A percentile compares a stretch with the other conserved stretches of the same genome.
Evolutionary conservation across 2,113 vertebrate species (phyloP).

Genomic region (Crotalus viridis): DNA sequence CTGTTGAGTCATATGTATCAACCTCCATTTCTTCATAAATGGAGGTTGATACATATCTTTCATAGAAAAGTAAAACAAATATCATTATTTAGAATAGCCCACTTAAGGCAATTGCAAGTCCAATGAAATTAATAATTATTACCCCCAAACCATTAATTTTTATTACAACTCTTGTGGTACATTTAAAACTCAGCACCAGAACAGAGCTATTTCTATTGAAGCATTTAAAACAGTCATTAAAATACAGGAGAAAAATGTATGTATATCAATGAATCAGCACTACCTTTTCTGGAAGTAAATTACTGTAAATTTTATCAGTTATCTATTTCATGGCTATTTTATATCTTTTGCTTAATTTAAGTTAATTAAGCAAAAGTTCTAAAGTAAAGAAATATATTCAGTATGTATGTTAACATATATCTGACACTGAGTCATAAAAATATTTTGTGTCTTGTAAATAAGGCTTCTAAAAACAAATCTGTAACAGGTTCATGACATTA

Average conservation of each 20-base stretch:
- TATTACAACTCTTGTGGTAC: background rate
- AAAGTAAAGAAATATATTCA: background rate
- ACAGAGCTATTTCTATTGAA: conserved; percentile 1
- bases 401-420: background rate
- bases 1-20: background rate
- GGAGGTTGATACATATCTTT: conserved; percentile 30
- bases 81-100: conserved; percentile 12
- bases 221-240: background rate
- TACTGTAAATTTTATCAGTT: conserved; percentile 33
- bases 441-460: background rate
- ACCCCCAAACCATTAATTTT: conserved; percentile 28
- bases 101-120: background rate
- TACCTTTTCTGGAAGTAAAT: background rate
- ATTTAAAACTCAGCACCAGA: background rate
- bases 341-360: conserved; percentile 35
- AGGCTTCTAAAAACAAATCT: background rate
- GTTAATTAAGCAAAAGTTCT: background rate
- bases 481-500: background rate
- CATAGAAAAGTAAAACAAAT: background rate
- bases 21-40: background rate
- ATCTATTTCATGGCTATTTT: conserved; percentile 43
- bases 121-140: conserved; percentile 22
- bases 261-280: background rate
- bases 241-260: conserved; percentile 28
- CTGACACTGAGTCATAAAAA: background rate